Evolutionary conservation across 30 jellyfish, hydroid and myxozoan species (phyloP).

Genomic region (Mastigias papua): DNA sequence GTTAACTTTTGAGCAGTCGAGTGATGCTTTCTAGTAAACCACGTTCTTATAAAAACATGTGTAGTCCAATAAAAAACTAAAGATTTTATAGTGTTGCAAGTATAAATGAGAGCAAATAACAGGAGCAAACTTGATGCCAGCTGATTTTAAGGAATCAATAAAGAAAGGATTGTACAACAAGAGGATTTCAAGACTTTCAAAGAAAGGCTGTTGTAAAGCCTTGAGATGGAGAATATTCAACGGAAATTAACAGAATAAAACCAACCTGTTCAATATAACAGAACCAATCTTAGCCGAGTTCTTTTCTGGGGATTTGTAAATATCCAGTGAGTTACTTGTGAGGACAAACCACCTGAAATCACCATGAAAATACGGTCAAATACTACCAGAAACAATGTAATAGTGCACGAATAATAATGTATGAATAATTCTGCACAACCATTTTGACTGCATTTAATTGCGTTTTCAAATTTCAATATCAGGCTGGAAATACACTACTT

Average conservation of each 20-base stretch:
- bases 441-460: too few species aligned
- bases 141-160: background rate
- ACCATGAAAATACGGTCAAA: background rate
- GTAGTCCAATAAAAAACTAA: too few species aligned
- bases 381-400: background rate
- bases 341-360: slow-evolving; percentile 90
- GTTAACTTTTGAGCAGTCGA: too few species aligned
- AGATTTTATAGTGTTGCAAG: too few species aligned
- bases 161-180: background rate
- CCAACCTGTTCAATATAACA: slow-evolving; percentile 87
- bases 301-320: slow-evolving; percentile 92
- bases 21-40: too few species aligned
- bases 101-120: too few species aligned
- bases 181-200: background rate
- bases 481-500: too few species aligned
- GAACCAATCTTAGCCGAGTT: slow-evolving; percentile 92
- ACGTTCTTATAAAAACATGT: too few species aligned
- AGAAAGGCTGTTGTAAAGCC: too few species aligned
- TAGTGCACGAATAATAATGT: background rate
- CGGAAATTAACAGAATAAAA: background rate
- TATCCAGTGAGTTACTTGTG: slow-evolving; percentile 87
- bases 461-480: too few species aligned
- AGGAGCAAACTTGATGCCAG: background rate
- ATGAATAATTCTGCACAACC: too few species aligned
- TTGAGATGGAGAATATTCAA: background rate